Evolutionary conservation across 2,113 vertebrate genomes (phyloP).

Genomic region (Vimba vimba): DNA sequence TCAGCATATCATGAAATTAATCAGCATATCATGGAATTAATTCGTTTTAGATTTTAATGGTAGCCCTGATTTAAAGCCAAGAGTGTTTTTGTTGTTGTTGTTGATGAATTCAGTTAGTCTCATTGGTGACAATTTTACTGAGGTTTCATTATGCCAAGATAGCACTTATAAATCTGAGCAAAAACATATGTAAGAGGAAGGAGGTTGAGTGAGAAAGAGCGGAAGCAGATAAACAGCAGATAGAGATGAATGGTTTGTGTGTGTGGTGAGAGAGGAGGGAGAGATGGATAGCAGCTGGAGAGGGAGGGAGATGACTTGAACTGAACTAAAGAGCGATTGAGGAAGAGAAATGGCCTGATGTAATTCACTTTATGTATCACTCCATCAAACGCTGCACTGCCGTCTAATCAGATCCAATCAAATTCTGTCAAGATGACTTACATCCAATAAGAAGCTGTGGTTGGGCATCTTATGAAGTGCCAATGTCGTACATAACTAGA

Average conservation of each 20-base stretch:
- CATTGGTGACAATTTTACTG: conserved; percentile 58
- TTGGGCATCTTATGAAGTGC: conserved; percentile 16
- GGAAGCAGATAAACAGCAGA: conserved; percentile 36
- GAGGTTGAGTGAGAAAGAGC: not conserved
- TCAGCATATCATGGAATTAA: not conserved
- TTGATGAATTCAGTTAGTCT: not conserved
- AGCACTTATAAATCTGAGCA: conserved; percentile 64
- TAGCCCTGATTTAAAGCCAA: not conserved
- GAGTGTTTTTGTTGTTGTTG: not conserved
- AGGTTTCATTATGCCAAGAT: conserved; percentile 65
- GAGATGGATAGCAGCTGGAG: conserved; percentile 15
- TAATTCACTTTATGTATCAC: conserved; percentile 52
- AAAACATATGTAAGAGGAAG: conserved; percentile 31
- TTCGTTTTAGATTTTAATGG: not conserved
- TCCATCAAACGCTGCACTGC: conserved; percentile 26
- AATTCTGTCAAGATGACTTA: conserved; percentile 22
- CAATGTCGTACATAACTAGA: conserved; percentile 4
- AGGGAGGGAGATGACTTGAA: conserved; percentile 29
- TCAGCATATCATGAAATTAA: not conserved
- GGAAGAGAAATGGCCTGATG: conserved; percentile 51
- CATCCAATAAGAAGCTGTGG: not conserved
- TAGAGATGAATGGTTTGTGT: conserved; percentile 36
- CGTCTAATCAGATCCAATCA: conserved; percentile 33
- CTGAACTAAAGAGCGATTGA: conserved; percentile 39
- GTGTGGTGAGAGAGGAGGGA: not conserved